These are phyloP conservation scores for Hydroisotoma schaefferi DNA, from an alignment of 2,888 invertebrate genomes.

Conservation along the genomic window DNA sequence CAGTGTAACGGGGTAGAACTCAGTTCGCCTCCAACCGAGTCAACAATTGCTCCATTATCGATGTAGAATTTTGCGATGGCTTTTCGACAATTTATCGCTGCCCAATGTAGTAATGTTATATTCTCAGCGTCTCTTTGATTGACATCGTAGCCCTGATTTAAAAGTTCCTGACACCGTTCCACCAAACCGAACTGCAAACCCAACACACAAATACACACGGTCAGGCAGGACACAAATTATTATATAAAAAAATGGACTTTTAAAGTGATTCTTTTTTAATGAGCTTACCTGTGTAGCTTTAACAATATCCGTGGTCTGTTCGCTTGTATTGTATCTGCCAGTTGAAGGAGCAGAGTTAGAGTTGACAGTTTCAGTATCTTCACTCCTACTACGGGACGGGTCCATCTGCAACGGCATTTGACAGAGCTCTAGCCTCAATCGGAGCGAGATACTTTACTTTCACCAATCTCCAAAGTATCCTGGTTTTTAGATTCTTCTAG, in stretches of 20 bases:
- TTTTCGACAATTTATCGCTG: slow-evolving; percentile 93
- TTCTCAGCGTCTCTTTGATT: slow-evolving; percentile 92
- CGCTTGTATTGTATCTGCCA: too few relatives aligned
- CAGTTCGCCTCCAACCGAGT: slow-evolving; percentile 93
- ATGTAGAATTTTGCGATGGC: slow-evolving; percentile 88
- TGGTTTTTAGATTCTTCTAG: too few relatives aligned
- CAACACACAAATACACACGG: too few relatives aligned
- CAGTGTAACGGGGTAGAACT: slow-evolving; percentile 96
- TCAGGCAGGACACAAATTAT: too few relatives aligned
- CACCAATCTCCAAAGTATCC: too few relatives aligned
- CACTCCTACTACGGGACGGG: too few relatives aligned
- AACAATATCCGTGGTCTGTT: slow-evolving; percentile 75
- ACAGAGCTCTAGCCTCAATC: too few relatives aligned
- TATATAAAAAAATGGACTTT: background rate
- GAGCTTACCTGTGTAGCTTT: slow-evolving; percentile 79
- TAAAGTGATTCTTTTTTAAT: background rate
- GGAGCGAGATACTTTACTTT: too few relatives aligned
- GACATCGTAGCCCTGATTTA: slow-evolving; percentile 90
- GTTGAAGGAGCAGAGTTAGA: too few relatives aligned
- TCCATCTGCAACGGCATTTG: too few relatives aligned
- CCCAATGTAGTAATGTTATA: slow-evolving; percentile 98
- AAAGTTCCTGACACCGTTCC: slow-evolving; percentile 64
- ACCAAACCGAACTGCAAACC: slow-evolving; percentile 78
- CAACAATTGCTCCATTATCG: slow-evolving; percentile 79
- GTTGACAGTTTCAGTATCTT: too few relatives aligned